Evolutionary conservation across 2,113 vertebrate genomes (phyloP).

Genomic region (Proterorhinus semilunaris): DNA sequence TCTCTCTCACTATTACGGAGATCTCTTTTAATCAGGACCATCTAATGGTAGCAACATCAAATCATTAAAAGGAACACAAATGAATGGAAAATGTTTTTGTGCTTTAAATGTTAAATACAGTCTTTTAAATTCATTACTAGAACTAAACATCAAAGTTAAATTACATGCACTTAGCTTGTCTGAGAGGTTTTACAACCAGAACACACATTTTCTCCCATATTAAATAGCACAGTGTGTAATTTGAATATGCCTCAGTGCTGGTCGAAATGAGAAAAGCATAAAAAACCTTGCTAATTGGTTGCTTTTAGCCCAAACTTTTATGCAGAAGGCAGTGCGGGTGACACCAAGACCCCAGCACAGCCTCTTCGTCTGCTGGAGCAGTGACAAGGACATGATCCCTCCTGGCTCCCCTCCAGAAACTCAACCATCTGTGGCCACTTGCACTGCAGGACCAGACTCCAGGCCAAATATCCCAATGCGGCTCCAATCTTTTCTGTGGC

Average conservation of each 20-base stretch:
- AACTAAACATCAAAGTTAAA: conserved; percentile 8
- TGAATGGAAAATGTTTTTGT: neutral
- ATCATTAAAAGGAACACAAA: neutral
- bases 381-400: conserved; percentile 51
- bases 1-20: no score
- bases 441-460: conserved; percentile 28
- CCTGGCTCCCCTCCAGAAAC: conserved; percentile 36
- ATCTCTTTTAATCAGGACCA: no score
- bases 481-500: conserved; percentile 11
- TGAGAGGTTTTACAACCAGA: neutral
- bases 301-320: conserved; percentile 33
- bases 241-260: neutral
- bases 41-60: neutral
- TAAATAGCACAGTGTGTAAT: conserved; percentile 16
- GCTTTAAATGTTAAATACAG: neutral
- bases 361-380: conserved; percentile 18
- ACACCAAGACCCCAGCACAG: conserved; percentile 20
- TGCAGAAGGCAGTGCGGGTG: conserved; percentile 11
- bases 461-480: conserved; percentile 20
- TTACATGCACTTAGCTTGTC: conserved; percentile 6
- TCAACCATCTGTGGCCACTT: conserved; percentile 39
- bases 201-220: conserved; percentile 5
- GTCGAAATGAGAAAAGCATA: neutral
- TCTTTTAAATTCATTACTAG: neutral
- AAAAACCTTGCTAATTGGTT: conserved; percentile 33